phyloP scores from a whole-genome alignment of 2,113 vertebrate species.

The Corythornis madagascariensis region DNA sequence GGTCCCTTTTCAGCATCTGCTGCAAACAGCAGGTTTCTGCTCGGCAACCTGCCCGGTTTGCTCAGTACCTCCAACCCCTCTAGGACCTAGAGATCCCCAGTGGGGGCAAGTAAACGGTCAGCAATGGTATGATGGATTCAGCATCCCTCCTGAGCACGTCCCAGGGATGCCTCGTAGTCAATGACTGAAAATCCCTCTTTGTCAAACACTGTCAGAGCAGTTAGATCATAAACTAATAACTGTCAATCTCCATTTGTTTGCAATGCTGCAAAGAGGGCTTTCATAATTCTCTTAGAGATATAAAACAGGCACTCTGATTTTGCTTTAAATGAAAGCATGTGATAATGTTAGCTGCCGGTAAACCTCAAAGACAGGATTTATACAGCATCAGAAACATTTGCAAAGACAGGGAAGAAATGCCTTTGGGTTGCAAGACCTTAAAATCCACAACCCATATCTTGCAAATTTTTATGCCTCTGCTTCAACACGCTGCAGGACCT shows the following conservation, averaged over 20 bases:
- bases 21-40: not conserved
- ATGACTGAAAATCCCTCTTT: not conserved
- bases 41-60: not conserved
- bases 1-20: not conserved
- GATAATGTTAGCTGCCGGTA: not conserved
- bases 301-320: not conserved
- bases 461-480: not conserved
- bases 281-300: not conserved
- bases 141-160: not conserved
- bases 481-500: not conserved
- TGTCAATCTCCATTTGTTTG: slow-evolving; percentile 53
- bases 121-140: not conserved
- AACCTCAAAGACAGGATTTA: slow-evolving; percentile 1
- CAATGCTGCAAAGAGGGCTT: not conserved
- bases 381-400: not conserved
- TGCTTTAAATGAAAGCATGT: not conserved
- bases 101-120: not conserved
- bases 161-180: not conserved
- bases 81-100: not conserved
- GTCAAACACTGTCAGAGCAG: slow-evolving; percentile 13
- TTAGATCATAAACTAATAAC: slow-evolving; percentile 21
- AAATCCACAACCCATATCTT: not conserved
- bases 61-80: not conserved
- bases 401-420: not conserved
- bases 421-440: not conserved